Evolutionary conservation across 2,113 vertebrate species (phyloP), one percentile per base, ranked within the genome.

Genomic region (Apodemus sylvaticus): DNA sequence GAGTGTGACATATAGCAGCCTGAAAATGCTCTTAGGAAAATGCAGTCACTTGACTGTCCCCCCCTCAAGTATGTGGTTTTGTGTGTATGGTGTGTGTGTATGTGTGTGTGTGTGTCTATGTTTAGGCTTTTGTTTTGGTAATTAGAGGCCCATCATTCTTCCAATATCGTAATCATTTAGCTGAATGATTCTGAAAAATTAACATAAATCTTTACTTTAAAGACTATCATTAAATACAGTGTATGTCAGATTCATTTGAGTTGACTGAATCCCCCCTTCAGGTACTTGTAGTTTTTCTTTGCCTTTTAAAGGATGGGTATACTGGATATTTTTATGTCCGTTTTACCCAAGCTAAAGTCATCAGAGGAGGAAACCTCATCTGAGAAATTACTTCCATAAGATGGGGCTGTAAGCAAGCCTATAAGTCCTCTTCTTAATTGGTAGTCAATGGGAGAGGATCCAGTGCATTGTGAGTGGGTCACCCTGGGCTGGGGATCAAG

Each of bases 171-270:
- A 87, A 83, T 95, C 26, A 81, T 90, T 95, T 95, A 91, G 68
- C 77, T 95, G 5, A 93, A 29, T 95, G 51, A 88, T 94, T 90
- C 68, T 94, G 78, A 93, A 74, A 94, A 89, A 42, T 86, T 88
- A 76, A 93, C 85, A 74, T 64, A 90, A 48, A 74, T 89, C 74
- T 94, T 88, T 77, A 94, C 36, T 92, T 95, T 81, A 39, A 93
- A 95, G 91, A 88, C 79, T 60, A 42, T 83, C 58, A 73, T 97
- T 91, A 85, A 95, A 83, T 78, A 94, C 86, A 94, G 64, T 96
- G 19, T 13, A 39, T 55, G 13, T 92, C 90, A 93, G n/a, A n/a
- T 31, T 93, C 14, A 22, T 83, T 17, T 95, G 48, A 66, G 17
- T 85, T 55, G 93, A 60, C 55, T 92, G 60, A 95, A 82, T 42